Conservation (phyloP, 1,140 invertebrate species). For the Camponotus vicinus region DNA sequence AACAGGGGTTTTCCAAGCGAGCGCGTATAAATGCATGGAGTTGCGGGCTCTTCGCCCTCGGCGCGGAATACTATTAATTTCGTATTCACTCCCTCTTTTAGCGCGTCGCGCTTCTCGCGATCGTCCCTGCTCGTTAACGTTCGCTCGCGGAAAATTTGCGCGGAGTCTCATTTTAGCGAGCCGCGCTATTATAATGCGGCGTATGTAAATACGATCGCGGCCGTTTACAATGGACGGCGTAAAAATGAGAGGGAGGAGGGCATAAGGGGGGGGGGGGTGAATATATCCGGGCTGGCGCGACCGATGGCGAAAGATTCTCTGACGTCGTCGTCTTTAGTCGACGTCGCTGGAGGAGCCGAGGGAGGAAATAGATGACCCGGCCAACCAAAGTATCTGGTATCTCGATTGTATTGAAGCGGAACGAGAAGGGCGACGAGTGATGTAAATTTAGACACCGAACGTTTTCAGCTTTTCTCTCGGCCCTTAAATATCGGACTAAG, state of each 20-base stretch:
- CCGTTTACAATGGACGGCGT: constrained; percentile 29
- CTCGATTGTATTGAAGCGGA: constrained; percentile 54
- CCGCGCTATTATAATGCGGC: constrained; percentile 31
- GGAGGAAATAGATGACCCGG: constrained; percentile 60
- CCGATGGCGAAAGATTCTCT: constrained; percentile 37
- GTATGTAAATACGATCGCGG: constrained; percentile 50
- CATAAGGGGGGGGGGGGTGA: constrained; percentile 13
- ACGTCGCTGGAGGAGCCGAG: background rate
- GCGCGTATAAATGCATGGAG: constrained; percentile 70
- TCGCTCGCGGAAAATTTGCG: constrained; percentile 38
- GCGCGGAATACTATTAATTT: constrained; percentile 75
- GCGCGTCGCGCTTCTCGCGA: constrained; percentile 44
- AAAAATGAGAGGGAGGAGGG: constrained; percentile 21
- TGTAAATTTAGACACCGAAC: constrained; percentile 53
- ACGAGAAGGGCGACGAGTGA: constrained; percentile 36
- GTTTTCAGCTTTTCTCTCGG: background rate
- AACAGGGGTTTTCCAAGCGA: constrained; percentile 28
- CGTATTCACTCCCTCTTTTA: constrained; percentile 74
- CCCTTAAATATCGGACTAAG: constrained; percentile 30
- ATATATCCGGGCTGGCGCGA: constrained; percentile 37
- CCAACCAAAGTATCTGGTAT: constrained; percentile 5
- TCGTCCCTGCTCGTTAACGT: constrained; percentile 70
- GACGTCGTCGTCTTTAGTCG: constrained; percentile 38
- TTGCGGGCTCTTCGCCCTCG: constrained; percentile 64
- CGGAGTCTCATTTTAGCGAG: background rate